Conservation (phyloP, 2,113 vertebrate species). For the Lepisosteus oculatus region DNA sequence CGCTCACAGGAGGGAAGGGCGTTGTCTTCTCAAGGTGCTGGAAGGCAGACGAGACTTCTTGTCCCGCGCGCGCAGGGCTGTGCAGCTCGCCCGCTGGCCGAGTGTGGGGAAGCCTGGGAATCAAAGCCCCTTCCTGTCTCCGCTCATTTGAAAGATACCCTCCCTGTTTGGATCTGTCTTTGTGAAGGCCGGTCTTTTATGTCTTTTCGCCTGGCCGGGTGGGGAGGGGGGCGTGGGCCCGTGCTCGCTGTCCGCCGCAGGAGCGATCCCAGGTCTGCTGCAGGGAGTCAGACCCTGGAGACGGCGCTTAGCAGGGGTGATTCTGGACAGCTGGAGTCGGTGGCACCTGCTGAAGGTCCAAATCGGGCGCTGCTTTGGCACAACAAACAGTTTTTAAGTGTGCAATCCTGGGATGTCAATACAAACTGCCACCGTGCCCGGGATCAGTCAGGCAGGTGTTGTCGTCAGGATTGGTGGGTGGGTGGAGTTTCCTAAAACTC, state of each 20-base stretch:
- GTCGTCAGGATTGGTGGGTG: too few species aligned
- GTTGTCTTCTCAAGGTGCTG: slow-evolving; percentile 81
- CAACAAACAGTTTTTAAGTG: too few species aligned
- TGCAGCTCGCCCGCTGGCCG: slow-evolving; percentile 84
- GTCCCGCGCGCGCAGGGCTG: slow-evolving; percentile 82
- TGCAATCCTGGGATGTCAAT: too few species aligned
- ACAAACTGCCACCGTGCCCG: too few species aligned
- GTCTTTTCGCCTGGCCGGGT: slow-evolving; percentile 72
- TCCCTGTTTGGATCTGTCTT: slow-evolving; percentile 84
- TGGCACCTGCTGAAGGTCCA: too few species aligned
- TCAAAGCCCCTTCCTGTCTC: slow-evolving; percentile 82
- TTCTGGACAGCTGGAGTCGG: too few species aligned
- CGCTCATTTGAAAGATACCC: slow-evolving; percentile 88
- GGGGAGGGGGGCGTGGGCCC: slow-evolving; percentile 66
- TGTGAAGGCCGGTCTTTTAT: slow-evolving; percentile 80
- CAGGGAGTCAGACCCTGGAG: slow-evolving; percentile 54
- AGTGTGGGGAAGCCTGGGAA: slow-evolving; percentile 84
- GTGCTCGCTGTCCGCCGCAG: slow-evolving; percentile 66
- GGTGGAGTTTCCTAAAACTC: too few species aligned
- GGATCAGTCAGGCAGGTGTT: too few species aligned
- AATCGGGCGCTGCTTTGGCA: too few species aligned
- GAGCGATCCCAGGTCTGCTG: slow-evolving; percentile 84
- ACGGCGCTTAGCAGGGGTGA: too few species aligned
- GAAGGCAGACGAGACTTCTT: slow-evolving; percentile 78
- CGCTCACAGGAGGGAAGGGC: slow-evolving; percentile 58